Base-by-base conservation (phyloP, 2,888 invertebrate genomes). In the Eudasyphora cyanicolor region DNA sequence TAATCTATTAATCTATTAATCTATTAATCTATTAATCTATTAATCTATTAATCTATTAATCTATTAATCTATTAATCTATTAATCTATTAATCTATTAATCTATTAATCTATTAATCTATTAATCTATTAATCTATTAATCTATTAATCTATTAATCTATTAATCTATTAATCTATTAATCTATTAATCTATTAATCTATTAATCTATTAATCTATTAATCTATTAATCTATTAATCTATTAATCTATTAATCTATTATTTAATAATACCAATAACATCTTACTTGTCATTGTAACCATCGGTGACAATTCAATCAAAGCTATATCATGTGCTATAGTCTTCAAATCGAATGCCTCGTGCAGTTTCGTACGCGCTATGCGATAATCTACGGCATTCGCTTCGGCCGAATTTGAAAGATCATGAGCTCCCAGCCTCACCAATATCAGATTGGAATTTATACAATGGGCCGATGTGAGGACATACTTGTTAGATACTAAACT, bases 371-470 rank as follows among this genome's bases (percentile, higher is more conserved):
- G 92, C 69, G 94, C 93, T 57, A 97, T 94, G 7, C 92, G 92
- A 38, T 96, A 92, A 88, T 96, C 95, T n/a, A 94, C 88, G 0
- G 94, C 93, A 0, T 94, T 94, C 0, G 95, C 94, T 74, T 94
- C 93, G 0, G 94, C 93, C 0, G 79, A 8, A 51, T 87, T 87
- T 0, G 88, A 84, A 0, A 97, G 89, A 91, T 97, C 95, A 87
- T 97, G 93, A 85, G 97, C 97, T 0, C 97, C 97, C 0, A 97
- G 90, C 2, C 97, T 94, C 0, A 95, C 95, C 1, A 95, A 85
- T 85, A 94, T 71, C 45, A 92, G 35, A n/a, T 83, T 76, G 0
- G 88, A 74, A 69, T 87, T 91, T 5, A 92, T 87, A 82, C 92
- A 92, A 81, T 92, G 92, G 0, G 96, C 96, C 0, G 96, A 96